A percentile compares a stretch with the other conserved stretches of the same genome.
These are phyloP conservation scores for Podocnemis expansa DNA, from an alignment of 2,113 vertebrate genomes.

Conservation along the genomic window DNA sequence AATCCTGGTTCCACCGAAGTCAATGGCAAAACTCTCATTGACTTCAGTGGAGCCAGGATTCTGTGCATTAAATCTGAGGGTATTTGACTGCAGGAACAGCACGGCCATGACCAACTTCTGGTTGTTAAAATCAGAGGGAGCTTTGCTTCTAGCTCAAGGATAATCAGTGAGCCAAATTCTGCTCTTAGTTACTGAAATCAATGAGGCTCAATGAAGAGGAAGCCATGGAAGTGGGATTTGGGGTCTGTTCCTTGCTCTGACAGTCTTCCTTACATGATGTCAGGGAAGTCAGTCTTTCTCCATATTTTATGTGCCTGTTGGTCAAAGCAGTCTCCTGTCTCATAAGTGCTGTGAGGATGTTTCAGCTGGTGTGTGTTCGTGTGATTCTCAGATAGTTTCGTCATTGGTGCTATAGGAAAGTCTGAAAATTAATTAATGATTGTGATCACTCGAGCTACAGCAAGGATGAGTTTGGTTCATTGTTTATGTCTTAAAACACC, in stretches of 20 bases:
- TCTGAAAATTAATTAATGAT: background rate
- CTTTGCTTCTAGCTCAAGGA: background rate
- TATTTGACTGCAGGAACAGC: background rate
- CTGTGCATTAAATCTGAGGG: rapidly evolving
- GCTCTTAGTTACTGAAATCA: background rate
- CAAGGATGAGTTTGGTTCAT: background rate
- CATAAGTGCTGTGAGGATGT: background rate
- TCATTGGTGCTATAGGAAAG: background rate
- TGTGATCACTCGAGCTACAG: background rate
- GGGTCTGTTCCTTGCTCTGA: background rate
- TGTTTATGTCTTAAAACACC: background rate
- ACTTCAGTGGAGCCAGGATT: background rate
- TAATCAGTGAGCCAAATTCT: background rate
- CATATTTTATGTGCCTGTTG: background rate
- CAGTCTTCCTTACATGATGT: background rate
- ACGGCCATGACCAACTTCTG: background rate
- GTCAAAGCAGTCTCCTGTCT: background rate
- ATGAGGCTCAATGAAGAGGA: background rate
- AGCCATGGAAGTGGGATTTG: background rate
- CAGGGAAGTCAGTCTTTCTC: background rate
- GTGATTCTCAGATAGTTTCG: background rate
- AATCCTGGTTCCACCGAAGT: background rate
- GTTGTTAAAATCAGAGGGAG: background rate
- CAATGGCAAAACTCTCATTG: background rate
- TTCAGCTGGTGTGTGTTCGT: background rate